phyloP scores from a whole-genome alignment of 2,113 vertebrate species.

The Gymnogyps californianus region DNA sequence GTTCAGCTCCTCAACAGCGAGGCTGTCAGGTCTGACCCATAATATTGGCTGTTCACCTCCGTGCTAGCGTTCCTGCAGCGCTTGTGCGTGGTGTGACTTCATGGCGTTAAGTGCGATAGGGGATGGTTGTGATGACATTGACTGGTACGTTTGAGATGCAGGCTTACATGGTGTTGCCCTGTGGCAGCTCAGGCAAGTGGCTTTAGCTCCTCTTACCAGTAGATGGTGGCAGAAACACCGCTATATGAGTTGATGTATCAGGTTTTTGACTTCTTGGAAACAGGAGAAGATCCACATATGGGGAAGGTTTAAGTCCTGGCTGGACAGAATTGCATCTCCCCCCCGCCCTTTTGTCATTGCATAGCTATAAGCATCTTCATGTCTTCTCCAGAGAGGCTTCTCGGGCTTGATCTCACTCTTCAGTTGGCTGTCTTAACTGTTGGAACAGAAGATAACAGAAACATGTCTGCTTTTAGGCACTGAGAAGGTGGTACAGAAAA shows the following conservation, averaged over 20 bases:
- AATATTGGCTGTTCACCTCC: not conserved
- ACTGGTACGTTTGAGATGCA: fast-evolving
- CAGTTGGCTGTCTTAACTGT: fast-evolving
- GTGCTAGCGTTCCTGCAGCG: not conserved
- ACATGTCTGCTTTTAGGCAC: not conserved
- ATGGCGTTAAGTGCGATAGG: no score
- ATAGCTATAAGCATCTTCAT: fast-evolving
- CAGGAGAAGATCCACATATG: no score
- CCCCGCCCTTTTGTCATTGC: not conserved
- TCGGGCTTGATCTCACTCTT: not conserved
- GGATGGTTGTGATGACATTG: not conserved
- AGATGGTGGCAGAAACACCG: not conserved
- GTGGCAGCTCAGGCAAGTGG: not conserved
- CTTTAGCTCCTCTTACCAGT: not conserved
- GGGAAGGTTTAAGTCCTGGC: not conserved
- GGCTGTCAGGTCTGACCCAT: not conserved
- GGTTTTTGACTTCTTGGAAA: not conserved
- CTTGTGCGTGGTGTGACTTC: fast-evolving
- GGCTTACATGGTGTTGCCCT: not conserved
- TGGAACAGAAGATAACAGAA: not conserved
- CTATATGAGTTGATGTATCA: not conserved
- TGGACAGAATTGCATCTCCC: not conserved
- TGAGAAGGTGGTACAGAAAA: not conserved
- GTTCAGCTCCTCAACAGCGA: not conserved
- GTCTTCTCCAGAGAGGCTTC: not conserved